phyloP scores from a whole-genome alignment of 2,113 vertebrate species.

The Sorex araneus region DNA sequence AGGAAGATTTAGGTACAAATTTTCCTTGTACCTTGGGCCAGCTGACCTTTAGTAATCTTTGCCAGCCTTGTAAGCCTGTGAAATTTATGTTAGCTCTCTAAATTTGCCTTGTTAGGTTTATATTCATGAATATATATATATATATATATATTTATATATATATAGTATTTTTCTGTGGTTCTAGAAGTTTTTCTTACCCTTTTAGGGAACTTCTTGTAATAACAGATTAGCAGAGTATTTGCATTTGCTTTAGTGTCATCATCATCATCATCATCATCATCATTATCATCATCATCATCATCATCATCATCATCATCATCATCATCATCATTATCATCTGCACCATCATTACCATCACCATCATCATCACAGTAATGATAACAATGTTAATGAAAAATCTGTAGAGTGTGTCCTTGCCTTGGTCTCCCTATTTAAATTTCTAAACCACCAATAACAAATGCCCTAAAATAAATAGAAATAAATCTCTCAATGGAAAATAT shows the following conservation, averaged over 20 bases:
- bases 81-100: slow-evolving; percentile 50
- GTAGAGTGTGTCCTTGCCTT: not conserved
- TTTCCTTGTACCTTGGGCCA: slow-evolving; percentile 39
- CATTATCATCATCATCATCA: too few species aligned
- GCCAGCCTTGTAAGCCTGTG: not conserved
- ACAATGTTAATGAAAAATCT: not conserved
- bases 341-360: too few species aligned
- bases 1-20: slow-evolving; percentile 38
- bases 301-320: too few species aligned
- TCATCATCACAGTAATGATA: too few species aligned
- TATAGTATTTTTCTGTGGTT: not conserved
- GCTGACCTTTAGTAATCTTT: slow-evolving; percentile 31
- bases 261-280: not conserved
- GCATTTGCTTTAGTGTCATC: not conserved
- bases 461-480: not conserved
- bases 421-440: not conserved
- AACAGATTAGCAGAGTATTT: not conserved
- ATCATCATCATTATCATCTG: too few species aligned
- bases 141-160: too few species aligned
- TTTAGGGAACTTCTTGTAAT: not conserved
- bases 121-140: slow-evolving; percentile 13
- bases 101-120: not conserved
- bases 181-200: not conserved
- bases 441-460: not conserved
- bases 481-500: not conserved